A percentile compares a stretch with the other conserved stretches of the same genome.
These are phyloP conservation scores for Lutjanus campechanus DNA, from an alignment of 2,797 vertebrate species.

Conservation along the genomic window DNA sequence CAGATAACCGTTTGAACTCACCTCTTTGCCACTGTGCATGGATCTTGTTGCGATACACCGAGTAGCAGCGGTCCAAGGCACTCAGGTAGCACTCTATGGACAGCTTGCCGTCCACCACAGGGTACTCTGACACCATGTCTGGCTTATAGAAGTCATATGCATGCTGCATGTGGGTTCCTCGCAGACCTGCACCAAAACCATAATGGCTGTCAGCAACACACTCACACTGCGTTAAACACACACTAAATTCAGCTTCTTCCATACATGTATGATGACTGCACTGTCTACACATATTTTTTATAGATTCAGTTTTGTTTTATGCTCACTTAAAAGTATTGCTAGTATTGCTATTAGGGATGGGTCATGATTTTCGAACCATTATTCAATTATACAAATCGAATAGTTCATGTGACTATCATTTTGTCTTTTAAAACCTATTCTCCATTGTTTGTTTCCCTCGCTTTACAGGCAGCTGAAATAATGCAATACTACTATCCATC, in stretches of 20 bases:
- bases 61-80: constrained; percentile 95
- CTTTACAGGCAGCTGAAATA: too few relatives aligned
- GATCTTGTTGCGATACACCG: constrained; percentile 94
- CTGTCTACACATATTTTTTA: neutral
- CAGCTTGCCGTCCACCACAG: constrained; percentile 95
- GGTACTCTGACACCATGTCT: constrained; percentile 97
- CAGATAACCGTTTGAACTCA: constrained; percentile 59
- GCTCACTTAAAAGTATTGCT: neutral
- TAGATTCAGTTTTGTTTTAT: neutral
- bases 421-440: too few relatives aligned
- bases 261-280: neutral
- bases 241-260: neutral
- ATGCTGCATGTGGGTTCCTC: constrained; percentile 98
- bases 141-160: constrained; percentile 99
- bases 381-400: too few relatives aligned
- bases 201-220: neutral
- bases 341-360: too few relatives aligned
- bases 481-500: too few relatives aligned
- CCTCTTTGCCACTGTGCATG: constrained; percentile 96
- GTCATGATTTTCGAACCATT: too few relatives aligned
- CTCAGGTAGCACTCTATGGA: constrained; percentile 98
- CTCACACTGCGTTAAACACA: neutral
- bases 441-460: neutral
- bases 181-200: constrained; percentile 86
- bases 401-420: too few relatives aligned